phyloP scores from a whole-genome alignment of 1,140 invertebrate genomes.

The Anoplophora glabripennis region DNA sequence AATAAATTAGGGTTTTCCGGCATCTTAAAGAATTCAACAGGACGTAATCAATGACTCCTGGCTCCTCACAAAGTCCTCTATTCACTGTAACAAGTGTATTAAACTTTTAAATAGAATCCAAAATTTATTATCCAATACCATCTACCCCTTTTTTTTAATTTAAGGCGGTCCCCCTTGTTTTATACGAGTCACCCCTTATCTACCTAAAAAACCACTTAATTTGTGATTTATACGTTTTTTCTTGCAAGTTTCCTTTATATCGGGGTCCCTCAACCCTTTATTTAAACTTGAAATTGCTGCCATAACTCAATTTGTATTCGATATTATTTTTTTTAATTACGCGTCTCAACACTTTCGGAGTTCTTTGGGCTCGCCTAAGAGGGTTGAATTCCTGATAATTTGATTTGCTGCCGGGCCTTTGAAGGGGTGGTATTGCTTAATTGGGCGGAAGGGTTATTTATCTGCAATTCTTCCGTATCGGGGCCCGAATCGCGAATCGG shows the following conservation, averaged over 20 bases:
- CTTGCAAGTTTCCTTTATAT: slow-evolving; percentile 19
- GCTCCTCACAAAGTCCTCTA: background rate
- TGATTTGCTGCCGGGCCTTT: slow-evolving; percentile 24
- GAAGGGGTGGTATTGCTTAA: slow-evolving; percentile 20
- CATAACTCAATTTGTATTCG: slow-evolving; percentile 38
- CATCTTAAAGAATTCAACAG: no score
- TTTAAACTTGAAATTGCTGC: slow-evolving; percentile 35
- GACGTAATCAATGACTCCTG: slow-evolving; percentile 9
- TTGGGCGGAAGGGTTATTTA: slow-evolving; percentile 32
- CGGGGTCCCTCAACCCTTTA: slow-evolving; percentile 24
- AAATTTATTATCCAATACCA: slow-evolving; percentile 32
- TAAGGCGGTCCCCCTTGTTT: slow-evolving; percentile 15
- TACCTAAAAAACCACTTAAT: slow-evolving; percentile 38
- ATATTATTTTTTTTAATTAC: slow-evolving; percentile 39
- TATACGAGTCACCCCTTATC: slow-evolving; percentile 25
- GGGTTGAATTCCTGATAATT: slow-evolving; percentile 30
- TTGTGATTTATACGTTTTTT: slow-evolving; percentile 37
- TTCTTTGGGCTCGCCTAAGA: slow-evolving; percentile 23
- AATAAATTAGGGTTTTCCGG: no score
- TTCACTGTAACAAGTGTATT: slow-evolving; percentile 33
- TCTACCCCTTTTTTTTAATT: slow-evolving; percentile 34
- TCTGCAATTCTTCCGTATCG: slow-evolving; percentile 3
- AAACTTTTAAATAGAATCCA: slow-evolving; percentile 38
- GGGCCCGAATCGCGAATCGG: background rate
- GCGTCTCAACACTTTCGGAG: slow-evolving; percentile 28